Percentiles rank a stretch among this genome's conserved stretches.
phyloP scores from a whole-genome alignment of 2,888 invertebrate genomes.

The Notocelia uddmanniana region DNA sequence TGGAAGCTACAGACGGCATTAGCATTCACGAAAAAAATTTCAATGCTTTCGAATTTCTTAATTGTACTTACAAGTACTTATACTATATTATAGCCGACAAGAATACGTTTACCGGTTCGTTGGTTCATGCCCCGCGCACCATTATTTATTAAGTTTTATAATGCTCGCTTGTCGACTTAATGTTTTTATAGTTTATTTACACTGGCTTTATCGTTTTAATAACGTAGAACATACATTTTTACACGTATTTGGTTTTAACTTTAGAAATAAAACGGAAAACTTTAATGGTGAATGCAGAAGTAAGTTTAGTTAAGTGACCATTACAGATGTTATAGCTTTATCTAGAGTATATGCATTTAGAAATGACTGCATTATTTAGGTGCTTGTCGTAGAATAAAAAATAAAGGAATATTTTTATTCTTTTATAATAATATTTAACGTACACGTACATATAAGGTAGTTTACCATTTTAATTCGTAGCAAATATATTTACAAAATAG shows the following conservation, averaged over 20 bases:
- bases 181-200: constrained; percentile 18
- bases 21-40: not conserved
- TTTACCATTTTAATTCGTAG: too few relatives aligned
- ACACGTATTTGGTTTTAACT: constrained; percentile 14
- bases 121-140: not conserved
- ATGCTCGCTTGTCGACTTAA: constrained; percentile 22
- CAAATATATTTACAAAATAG: too few relatives aligned
- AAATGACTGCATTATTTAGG: too few relatives aligned
- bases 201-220: constrained; percentile 21
- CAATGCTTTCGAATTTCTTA: not conserved
- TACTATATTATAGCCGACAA: constrained; percentile 2
- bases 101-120: not conserved
- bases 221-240: constrained; percentile 13
- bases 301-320: not conserved
- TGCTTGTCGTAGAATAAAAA: too few relatives aligned
- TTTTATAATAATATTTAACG: too few relatives aligned
- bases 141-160: constrained; percentile 6
- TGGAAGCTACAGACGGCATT: too few relatives aligned
- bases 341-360: too few relatives aligned
- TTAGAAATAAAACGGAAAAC: not conserved
- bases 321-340: not conserved
- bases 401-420: too few relatives aligned
- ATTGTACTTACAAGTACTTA: not conserved
- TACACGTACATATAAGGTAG: too few relatives aligned
- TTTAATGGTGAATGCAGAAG: not conserved